Base-by-base conservation (phyloP, 2,888 invertebrate genomes). In the Brassicogethes aeneus region DNA sequence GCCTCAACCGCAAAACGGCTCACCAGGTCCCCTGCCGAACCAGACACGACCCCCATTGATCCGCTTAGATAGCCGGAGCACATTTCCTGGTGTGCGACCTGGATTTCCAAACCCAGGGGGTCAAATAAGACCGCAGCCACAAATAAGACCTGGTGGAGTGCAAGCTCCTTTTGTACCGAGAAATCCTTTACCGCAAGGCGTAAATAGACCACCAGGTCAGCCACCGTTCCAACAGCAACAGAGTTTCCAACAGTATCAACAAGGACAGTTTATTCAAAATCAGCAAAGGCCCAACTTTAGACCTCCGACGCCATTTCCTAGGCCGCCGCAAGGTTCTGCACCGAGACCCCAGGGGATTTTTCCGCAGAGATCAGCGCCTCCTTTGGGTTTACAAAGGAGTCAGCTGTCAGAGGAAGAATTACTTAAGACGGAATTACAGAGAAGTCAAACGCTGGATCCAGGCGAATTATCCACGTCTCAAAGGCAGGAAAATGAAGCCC, bases 261-360 rank as follows among this genome's bases (percentile, higher is more conserved):
- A 46, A 38, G 41, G 33, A 34, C 44, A 40, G 36, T 46, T 10
- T 32, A 7, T 13, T 5, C 32, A 5, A 32, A 12, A 12, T 32
- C 32, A 32, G 13, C 32, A 5, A 13, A 5, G 61, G 17, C 54
- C 59, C 3, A 55, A 54, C 14, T 60, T 58, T 36, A 66, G 75
- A 52, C 68, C 69, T 51, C 68, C 69, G 47, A 70, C 70, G 37
- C 74, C 75, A 30, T 74, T 71, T 38, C 74, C 74, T 5, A 65
- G 74, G 51, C 72, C 71, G 47, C 69, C 69, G 7, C 10, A 32
- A 23, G 23, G 10, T 7, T 23, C 10, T 7, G 23, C 23, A 7
- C 10, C 10, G 32, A 32, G 12, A 12, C 32, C 32, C 12, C 32
- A 12, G 12, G 12, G 54, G 29, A 42, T 61, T 30, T 50, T 53